A percentile compares a stretch with the other conserved stretches of the same genome.
Evolutionary conservation across 2,888 invertebrate genomes (phyloP).

Genomic region (Sarcophaga caerulescens): DNA sequence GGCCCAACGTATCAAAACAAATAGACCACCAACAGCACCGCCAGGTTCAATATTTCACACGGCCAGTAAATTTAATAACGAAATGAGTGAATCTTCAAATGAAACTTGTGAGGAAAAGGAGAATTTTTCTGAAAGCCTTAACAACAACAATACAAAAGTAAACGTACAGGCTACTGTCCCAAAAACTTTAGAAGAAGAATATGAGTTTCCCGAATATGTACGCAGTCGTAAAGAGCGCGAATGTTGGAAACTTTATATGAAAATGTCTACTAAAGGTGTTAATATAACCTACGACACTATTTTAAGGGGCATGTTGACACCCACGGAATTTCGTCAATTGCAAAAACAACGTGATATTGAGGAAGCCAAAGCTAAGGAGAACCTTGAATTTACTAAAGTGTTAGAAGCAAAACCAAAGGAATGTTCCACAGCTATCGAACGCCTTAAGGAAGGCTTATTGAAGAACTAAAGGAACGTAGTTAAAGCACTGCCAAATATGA

Average conservation of each 20-base stretch:
- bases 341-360: conserved; percentile 81
- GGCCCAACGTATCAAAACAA: conserved; percentile 78
- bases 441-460: conserved; percentile 74
- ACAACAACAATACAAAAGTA: background rate
- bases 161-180: background rate
- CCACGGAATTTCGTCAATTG: conserved; percentile 86
- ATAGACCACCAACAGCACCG: conserved; percentile 80
- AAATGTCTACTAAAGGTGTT: conserved; percentile 87
- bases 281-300: conserved; percentile 87
- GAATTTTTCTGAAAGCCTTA: conserved; percentile 1
- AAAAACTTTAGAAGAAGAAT: conserved; percentile 64
- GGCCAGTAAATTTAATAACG: conserved; percentile 30
- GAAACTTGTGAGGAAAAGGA: conserved; percentile 31
- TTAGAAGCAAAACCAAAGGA: conserved; percentile 28
- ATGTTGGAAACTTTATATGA: conserved; percentile 86
- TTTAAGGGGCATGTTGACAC: conserved; percentile 87
- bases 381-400: conserved; percentile 71
- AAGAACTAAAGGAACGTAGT: conserved; percentile 68
- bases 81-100: conserved; percentile 46
- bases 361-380: conserved; percentile 73
- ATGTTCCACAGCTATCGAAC: conserved; percentile 72
- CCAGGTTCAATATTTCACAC: conserved; percentile 78
- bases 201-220: conserved; percentile 81
- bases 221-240: conserved; percentile 84
- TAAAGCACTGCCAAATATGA: conserved; percentile 46